A percentile compares a stretch with the other conserved stretches of the same genome.
Conservation (phyloP, 2,888 invertebrate genomes). For the Pediacus dermestoides region DNA sequence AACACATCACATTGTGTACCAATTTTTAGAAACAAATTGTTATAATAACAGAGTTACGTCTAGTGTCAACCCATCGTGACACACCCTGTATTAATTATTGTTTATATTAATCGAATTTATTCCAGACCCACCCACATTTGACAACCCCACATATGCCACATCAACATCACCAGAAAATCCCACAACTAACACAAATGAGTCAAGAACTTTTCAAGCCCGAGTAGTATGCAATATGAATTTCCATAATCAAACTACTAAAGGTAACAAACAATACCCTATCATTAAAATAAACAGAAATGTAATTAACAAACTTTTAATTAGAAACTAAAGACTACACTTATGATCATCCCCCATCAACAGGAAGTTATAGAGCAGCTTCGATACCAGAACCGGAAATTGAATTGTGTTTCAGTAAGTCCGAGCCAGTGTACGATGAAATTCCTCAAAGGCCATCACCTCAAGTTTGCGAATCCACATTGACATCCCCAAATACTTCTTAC, state of each 20-base stretch:
- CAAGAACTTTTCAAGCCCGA: background rate
- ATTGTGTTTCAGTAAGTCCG: slow-evolving; percentile 37
- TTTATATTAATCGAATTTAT: background rate
- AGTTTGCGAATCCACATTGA: slow-evolving; percentile 14
- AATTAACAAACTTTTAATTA: background rate
- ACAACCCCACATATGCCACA: slow-evolving; percentile 41
- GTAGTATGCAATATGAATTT: slow-evolving; percentile 3
- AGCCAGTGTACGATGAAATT: slow-evolving; percentile 68
- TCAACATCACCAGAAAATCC: slow-evolving; percentile 9
- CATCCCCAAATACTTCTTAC: slow-evolving; percentile 7
- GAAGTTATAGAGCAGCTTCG: slow-evolving; percentile 43
- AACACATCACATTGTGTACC: too few relatives aligned
- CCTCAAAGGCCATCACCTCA: slow-evolving; percentile 43
- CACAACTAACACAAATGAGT: too few relatives aligned
- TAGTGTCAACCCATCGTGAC: too few relatives aligned
- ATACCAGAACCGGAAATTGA: slow-evolving; percentile 46
- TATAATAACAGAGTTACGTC: too few relatives aligned
- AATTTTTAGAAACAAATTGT: too few relatives aligned
- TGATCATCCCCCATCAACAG: slow-evolving; percentile 54
- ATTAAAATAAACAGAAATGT: background rate
- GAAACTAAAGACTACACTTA: slow-evolving; percentile 59
- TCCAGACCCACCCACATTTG: slow-evolving; percentile 54
- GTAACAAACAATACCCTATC: background rate
- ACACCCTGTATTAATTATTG: too few relatives aligned
- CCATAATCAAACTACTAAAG: slow-evolving; percentile 4